Conservation (phyloP, 2,113 vertebrate species). For the Oncorhynchus mykiss region DNA sequence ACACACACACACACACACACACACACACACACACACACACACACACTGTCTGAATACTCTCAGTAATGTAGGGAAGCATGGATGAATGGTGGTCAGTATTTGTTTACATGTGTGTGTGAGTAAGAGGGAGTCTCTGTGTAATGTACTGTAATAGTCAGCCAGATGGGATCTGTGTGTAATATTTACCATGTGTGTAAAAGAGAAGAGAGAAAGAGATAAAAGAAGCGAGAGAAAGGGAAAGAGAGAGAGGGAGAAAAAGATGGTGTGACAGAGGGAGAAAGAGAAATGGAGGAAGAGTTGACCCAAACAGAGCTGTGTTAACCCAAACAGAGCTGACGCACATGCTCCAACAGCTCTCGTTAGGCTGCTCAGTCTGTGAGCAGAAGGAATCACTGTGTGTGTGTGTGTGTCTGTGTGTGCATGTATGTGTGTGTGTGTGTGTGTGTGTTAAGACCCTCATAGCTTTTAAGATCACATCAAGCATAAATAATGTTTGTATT, state of each 20-base stretch:
- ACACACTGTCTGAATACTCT: background rate
- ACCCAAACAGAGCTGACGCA: background rate
- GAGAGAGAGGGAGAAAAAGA: background rate
- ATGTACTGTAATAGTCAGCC: background rate
- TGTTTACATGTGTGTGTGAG: background rate
- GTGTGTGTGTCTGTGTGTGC: constrained; percentile 14
- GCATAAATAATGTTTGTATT: constrained; percentile 63
- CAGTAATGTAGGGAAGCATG: background rate
- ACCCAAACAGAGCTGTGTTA: background rate
- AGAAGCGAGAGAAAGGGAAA: background rate
- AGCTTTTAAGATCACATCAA: constrained; percentile 66
- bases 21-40: too few relatives aligned
- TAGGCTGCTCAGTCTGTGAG: background rate
- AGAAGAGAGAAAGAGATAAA: background rate
- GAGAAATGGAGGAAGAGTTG: background rate
- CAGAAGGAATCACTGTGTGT: constrained; percentile 1
- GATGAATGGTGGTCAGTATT: background rate
- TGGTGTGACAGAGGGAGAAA: background rate
- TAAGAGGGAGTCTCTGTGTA: background rate
- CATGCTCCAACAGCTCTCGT: background rate
- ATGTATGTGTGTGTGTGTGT: constrained; percentile 37
- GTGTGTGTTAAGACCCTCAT: constrained; percentile 60
- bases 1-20: too few relatives aligned
- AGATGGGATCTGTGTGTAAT: background rate
- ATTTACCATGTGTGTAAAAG: background rate